phyloP scores from a whole-genome alignment of 2,113 vertebrate species.

The Engraulis encrasicolus region DNA sequence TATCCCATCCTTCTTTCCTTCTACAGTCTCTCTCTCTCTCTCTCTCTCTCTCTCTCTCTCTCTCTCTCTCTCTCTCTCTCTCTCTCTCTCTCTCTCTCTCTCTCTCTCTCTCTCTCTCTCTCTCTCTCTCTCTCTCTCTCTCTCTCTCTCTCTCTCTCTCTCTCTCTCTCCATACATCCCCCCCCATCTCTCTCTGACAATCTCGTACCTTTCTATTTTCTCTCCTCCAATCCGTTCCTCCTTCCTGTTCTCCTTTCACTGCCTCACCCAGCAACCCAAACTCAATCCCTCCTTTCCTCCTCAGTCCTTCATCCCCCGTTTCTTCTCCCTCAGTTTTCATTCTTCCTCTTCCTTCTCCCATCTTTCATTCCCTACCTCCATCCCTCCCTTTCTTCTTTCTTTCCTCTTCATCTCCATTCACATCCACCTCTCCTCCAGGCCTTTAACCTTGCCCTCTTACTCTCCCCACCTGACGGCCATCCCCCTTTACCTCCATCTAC shows the following conservation, averaged over 20 bases:
- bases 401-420: slow-evolving; percentile 27
- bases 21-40: no score
- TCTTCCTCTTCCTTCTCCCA: slow-evolving; percentile 24
- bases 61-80: background rate
- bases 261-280: no score
- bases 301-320: background rate
- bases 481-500: background rate
- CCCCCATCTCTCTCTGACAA: background rate
- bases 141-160: background rate
- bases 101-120: background rate
- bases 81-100: background rate
- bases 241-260: slow-evolving; percentile 16
- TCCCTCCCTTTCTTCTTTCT: no score
- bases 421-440: no score
- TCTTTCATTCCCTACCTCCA: no score
- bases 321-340: background rate
- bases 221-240: background rate
- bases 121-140: background rate
- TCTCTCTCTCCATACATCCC: background rate
- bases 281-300: no score
- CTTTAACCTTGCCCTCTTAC: slow-evolving; percentile 37
- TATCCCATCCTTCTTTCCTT: no score
- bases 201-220: background rate
- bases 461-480: slow-evolving; percentile 39
- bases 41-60: no score